Evolutionary conservation across 1,140 invertebrate genomes (phyloP).

Genomic region (Apis laboriosa): DNA sequence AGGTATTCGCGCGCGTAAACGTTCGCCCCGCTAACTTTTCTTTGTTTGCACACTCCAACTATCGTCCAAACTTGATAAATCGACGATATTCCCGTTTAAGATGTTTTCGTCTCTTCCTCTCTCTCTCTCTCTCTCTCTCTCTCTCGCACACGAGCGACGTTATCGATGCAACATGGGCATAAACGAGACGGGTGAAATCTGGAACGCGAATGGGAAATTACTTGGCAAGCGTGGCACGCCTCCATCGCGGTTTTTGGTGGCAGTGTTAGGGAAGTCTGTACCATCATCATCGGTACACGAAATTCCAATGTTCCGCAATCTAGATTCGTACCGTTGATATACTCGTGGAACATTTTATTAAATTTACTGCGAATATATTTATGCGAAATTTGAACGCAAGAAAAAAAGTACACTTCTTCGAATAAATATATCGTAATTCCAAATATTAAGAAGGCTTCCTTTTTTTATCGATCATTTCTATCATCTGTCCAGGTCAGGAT

Average conservation of each 20-base stretch:
- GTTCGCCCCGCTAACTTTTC: slow-evolving; percentile 45
- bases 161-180: slow-evolving; percentile 1
- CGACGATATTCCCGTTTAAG: slow-evolving; percentile 36
- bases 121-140: background rate
- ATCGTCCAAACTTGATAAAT: slow-evolving; percentile 48
- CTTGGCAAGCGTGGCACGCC: slow-evolving; percentile 17
- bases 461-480: slow-evolving; percentile 39
- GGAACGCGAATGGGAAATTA: slow-evolving; percentile 11
- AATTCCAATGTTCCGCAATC: background rate
- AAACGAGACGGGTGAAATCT: slow-evolving; percentile 31
- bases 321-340: background rate
- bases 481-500: slow-evolving; percentile 36
- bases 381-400: too few species aligned
- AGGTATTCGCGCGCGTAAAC: slow-evolving; percentile 49
- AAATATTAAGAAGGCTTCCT: too few species aligned
- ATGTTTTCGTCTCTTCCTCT: background rate
- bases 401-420: background rate
- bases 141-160: background rate
- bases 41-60: slow-evolving; percentile 52
- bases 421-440: too few species aligned
- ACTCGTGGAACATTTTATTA: too few species aligned
- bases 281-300: background rate
- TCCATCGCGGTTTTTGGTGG: background rate
- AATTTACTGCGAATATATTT: too few species aligned
- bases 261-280: background rate